A percentile compares a stretch with the other conserved stretches of the same genome.
These are phyloP conservation scores for Papilio aristodemus DNA, from an alignment of 1,140 invertebrate species.

Conservation along the genomic window DNA sequence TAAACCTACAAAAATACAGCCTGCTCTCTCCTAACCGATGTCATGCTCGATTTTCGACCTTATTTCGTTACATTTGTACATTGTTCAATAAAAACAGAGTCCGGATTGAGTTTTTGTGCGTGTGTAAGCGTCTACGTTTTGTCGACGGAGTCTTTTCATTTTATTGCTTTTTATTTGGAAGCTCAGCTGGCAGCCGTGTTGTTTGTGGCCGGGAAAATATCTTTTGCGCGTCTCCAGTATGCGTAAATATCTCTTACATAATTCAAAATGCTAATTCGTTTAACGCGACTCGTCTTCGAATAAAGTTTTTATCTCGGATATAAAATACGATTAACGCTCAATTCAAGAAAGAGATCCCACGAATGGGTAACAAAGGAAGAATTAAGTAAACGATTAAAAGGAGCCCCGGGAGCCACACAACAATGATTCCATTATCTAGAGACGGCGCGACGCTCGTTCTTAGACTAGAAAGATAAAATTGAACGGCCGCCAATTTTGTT, in stretches of 20 bases:
- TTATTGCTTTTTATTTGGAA: conserved; percentile 76
- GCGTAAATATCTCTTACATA: conserved; percentile 40
- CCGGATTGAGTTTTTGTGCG: conserved; percentile 48
- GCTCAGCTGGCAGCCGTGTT: conserved; percentile 73
- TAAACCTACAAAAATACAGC: conserved; percentile 62
- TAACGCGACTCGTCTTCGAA: conserved; percentile 25
- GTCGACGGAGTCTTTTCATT: conserved; percentile 77
- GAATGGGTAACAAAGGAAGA: conserved; percentile 64
- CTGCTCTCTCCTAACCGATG: conserved; percentile 29
- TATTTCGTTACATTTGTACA: conserved; percentile 40
- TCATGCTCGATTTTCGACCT: conserved; percentile 46
- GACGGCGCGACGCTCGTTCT: conserved; percentile 51
- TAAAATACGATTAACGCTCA: conserved; percentile 41
- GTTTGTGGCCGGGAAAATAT: conserved; percentile 65
- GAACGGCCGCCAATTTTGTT: conserved; percentile 75
- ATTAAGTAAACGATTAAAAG: conserved; percentile 76
- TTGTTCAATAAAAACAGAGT: conserved; percentile 25
- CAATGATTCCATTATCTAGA: conserved; percentile 74
- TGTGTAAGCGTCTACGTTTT: conserved; percentile 76
- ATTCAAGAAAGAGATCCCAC: conserved; percentile 42
- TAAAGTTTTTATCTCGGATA: conserved; percentile 32
- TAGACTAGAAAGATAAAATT: conserved; percentile 72
- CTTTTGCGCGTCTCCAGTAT: conserved; percentile 53
- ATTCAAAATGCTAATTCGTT: conserved; percentile 41
- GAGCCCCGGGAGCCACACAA: conserved; percentile 55